A percentile compares a stretch with the other conserved stretches of the same genome.
Conservation (phyloP, 2,113 vertebrate species). For the Danio rerio region DNA sequence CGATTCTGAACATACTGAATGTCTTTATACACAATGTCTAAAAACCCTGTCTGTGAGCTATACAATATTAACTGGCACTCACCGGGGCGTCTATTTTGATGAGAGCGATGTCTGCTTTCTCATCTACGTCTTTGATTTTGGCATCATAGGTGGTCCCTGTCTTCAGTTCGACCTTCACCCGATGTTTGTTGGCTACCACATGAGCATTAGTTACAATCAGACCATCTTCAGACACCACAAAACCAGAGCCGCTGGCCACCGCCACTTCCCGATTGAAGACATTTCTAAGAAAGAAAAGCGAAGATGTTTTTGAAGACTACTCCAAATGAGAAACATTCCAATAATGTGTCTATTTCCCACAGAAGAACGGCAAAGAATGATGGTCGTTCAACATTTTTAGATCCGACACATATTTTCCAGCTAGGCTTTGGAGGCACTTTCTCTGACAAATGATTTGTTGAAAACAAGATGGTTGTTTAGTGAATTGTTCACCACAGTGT, state of each 20-base stretch:
- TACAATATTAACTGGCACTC: slow-evolving; percentile 24
- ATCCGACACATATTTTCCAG: slow-evolving; percentile 28
- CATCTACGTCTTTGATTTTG: slow-evolving; percentile 94
- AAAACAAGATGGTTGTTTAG: neutral
- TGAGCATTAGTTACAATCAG: slow-evolving; percentile 97
- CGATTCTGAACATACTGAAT: neutral
- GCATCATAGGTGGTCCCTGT: slow-evolving; percentile 88
- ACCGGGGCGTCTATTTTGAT: slow-evolving; percentile 93
- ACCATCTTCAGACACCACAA: slow-evolving; percentile 94
- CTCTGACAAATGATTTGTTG: slow-evolving; percentile 40
- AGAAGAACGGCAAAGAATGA: neutral
- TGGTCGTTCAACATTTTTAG: neutral
- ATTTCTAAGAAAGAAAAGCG: slow-evolving; percentile 76
- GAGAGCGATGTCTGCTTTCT: slow-evolving; percentile 96
- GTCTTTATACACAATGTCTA: neutral
- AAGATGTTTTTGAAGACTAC: neutral
- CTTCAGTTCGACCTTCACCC: slow-evolving; percentile 95
- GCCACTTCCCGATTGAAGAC: slow-evolving; percentile 92
- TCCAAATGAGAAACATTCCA: neutral
- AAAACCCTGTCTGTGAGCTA: neutral
- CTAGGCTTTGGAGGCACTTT: slow-evolving; percentile 14
- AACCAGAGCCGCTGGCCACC: slow-evolving; percentile 93
- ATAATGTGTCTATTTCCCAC: neutral
- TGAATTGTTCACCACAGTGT: neutral
- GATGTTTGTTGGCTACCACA: slow-evolving; percentile 94